phyloP scores from a whole-genome alignment of 2,113 vertebrate species.

The Fregata magnificens region DNA sequence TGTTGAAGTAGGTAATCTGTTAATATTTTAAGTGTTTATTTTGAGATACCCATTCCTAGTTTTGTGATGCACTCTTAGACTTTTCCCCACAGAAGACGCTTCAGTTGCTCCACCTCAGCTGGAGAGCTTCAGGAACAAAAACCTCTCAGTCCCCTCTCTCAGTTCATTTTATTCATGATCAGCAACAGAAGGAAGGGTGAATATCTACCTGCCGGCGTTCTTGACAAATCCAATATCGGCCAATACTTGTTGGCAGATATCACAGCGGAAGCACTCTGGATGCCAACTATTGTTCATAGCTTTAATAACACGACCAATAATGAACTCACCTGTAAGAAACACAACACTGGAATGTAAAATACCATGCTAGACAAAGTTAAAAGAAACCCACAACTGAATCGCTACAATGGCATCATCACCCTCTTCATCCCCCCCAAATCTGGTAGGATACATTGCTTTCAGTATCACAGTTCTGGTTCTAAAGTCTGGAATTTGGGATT shows the following conservation, averaged over 20 bases:
- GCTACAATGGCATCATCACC: neutral
- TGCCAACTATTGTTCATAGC: constrained; percentile 99
- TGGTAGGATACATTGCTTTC: neutral
- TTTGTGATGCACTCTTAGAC: neutral
- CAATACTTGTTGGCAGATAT: constrained; percentile 89
- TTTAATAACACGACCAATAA: constrained; percentile 98
- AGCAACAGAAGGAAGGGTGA: neutral
- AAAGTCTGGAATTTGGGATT: neutral
- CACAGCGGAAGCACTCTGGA: constrained; percentile 95
- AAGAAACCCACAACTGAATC: neutral
- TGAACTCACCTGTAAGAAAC: constrained; percentile 88
- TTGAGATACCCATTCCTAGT: neutral
- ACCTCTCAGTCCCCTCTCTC: neutral
- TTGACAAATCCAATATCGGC: constrained; percentile 98
- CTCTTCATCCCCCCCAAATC: neutral
- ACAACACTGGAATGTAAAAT: neutral
- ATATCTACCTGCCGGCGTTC: constrained; percentile 90
- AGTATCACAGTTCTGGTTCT: neutral
- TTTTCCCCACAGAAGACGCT: neutral
- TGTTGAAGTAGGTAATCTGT: neutral
- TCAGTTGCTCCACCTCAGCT: neutral
- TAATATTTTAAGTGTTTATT: neutral
- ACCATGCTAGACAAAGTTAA: neutral
- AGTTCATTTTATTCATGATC: neutral
- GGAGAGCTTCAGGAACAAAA: neutral